Evolutionary conservation across 2,888 invertebrate genomes (phyloP), one percentile per base, ranked within the genome.

Genomic region (Idaea biselata): DNA sequence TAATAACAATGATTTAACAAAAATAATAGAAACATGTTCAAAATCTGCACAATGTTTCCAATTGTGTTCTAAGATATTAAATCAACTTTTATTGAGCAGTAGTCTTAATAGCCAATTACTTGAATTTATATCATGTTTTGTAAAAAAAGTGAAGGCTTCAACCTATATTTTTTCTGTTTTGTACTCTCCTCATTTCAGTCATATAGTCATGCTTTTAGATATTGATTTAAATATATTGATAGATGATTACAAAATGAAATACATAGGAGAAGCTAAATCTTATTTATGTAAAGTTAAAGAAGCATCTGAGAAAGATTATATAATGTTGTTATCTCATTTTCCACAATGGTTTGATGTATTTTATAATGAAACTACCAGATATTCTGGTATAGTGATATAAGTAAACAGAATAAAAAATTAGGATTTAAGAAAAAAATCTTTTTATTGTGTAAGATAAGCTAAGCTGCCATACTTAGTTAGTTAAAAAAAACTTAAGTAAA

Each of bases 301-400:
- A n/a, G 60, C 76, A 53, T 81, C 77, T 16, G 78, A 83, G 68
- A 78, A 73, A 78, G 84, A 89, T 67, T 75, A 90, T 16, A 79
- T 88, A 31, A 74, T 91, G 80, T 66, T 91, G 32, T 64, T 92
- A 17, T 83, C 87, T n/a, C 91, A 92, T 73, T 91, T 81, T 70
- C 86, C 87, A 32, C 73, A 81, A 18, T 91, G 91, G 91, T 88
- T 89, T 75, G 77, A 85, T 74, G 68, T 86, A 62, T 90, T 86
- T 74, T 80, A 77, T 70, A 53, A 68, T 44, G 14, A 56, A 18
- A 8, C 14, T 25, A 25, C 25, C 25, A 25, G 25, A 25, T 25
- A 25, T 25, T 25, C 3, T 25, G 25, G 25, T 25, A 25, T 25
- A 25, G 25, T 25, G 25, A 5, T 25, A 25, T 25, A 25, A 5